Conservation (phyloP, 2,888 invertebrate species). For the Lasioglossum leucozonium region DNA sequence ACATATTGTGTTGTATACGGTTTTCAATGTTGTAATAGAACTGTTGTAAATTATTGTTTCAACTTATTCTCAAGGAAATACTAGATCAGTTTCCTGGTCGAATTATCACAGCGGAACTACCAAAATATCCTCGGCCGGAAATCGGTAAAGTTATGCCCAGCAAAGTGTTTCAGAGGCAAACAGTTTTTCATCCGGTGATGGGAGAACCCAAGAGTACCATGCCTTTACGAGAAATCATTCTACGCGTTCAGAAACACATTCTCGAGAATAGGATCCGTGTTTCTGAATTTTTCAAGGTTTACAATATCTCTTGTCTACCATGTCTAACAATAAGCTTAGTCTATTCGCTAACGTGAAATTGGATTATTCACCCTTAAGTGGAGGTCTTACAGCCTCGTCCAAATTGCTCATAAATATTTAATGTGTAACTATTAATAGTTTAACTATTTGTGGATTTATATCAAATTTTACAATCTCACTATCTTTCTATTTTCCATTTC, state of each 20-base stretch:
- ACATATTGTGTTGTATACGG: neutral
- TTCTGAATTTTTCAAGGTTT: conserved; percentile 89
- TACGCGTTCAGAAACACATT: conserved; percentile 89
- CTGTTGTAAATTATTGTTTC: neutral
- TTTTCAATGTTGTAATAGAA: neutral
- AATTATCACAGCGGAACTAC: conserved; percentile 89
- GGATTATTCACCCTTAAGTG: neutral
- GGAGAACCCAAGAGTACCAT: conserved; percentile 85
- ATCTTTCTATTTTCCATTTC: neutral
- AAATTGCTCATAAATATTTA: neutral
- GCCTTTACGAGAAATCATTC: conserved; percentile 86
- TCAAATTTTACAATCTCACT: neutral
- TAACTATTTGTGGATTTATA: neutral
- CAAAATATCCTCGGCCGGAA: conserved; percentile 89
- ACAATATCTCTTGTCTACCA: neutral
- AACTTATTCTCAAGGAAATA: conserved; percentile 83
- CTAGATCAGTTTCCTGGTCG: conserved; percentile 87
- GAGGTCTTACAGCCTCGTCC: neutral
- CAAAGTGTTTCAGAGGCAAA: conserved; percentile 86
- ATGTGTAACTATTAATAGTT: too few species aligned
- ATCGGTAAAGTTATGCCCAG: conserved; percentile 86
- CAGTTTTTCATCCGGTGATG: conserved; percentile 87
- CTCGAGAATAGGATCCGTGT: conserved; percentile 88
- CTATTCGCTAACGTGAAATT: neutral
- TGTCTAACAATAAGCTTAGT: neutral